Evolutionary conservation across 64 coral and sea anemone species (phyloP).

Genomic region (Montipora foliosa): DNA sequence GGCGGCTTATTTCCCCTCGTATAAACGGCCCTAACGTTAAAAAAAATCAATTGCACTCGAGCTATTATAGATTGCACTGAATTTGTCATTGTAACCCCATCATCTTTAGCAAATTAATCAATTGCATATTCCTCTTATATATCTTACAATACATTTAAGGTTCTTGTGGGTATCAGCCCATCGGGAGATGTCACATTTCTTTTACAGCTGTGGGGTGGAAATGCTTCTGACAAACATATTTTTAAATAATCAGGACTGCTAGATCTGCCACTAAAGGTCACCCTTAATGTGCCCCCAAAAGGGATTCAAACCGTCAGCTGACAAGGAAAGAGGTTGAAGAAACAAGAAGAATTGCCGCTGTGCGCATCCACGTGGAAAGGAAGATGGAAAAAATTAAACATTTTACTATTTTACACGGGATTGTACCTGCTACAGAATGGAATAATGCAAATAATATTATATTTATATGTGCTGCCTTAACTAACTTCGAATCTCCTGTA

Average conservation of each 20-base stretch:
- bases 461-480: slow-evolving; percentile 50
- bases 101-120: slow-evolving; percentile 36
- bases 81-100: slow-evolving; percentile 33
- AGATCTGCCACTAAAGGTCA: slow-evolving; percentile 13
- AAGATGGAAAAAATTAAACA: slow-evolving; percentile 68
- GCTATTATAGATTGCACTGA: slow-evolving; percentile 43
- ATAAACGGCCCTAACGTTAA: background rate
- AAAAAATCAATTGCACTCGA: slow-evolving; percentile 27
- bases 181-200: slow-evolving; percentile 42
- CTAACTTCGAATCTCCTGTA: slow-evolving; percentile 23
- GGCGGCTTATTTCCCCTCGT: no score
- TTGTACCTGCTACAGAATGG: slow-evolving; percentile 48
- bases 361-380: slow-evolving; percentile 4
- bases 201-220: slow-evolving; percentile 32
- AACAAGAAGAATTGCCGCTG: slow-evolving; percentile 8
- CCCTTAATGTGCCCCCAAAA: slow-evolving; percentile 21
- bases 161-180: slow-evolving; percentile 35
- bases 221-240: slow-evolving; percentile 59
- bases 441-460: slow-evolving; percentile 62
- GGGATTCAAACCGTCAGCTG: slow-evolving; percentile 40
- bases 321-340: slow-evolving; percentile 11
- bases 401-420: slow-evolving; percentile 25
- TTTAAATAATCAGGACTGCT: slow-evolving; percentile 32
- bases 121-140: slow-evolving; percentile 39
- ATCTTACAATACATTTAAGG: slow-evolving; percentile 43